A percentile compares a stretch with the other conserved stretches of the same genome.
These are phyloP conservation scores for Drosophila pegasa DNA, from an alignment of 2,888 invertebrate genomes.

Conservation along the genomic window DNA sequence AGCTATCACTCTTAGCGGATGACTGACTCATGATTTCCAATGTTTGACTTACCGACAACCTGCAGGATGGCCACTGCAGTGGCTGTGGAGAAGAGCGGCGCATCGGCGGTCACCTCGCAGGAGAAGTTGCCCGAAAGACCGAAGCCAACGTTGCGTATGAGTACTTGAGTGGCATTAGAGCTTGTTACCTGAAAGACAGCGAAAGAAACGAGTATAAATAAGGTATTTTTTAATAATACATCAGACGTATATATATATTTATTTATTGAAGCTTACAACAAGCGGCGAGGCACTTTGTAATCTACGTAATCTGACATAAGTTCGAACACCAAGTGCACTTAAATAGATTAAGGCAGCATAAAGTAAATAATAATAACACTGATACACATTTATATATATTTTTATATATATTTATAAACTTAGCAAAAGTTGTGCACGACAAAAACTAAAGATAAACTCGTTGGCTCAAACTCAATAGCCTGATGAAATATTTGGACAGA, in stretches of 20 bases:
- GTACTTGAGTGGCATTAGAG: slow-evolving; percentile 91
- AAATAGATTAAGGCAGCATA: slow-evolving; percentile 68
- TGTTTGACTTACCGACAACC: slow-evolving; percentile 89
- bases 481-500: slow-evolving; percentile 72
- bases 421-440: slow-evolving; percentile 59
- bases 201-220: slow-evolving; percentile 8
- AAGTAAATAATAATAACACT: slow-evolving; percentile 26
- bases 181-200: slow-evolving; percentile 86
- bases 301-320: slow-evolving; percentile 42
- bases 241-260: not conserved
- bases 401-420: slow-evolving; percentile 7
- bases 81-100: slow-evolving; percentile 89
- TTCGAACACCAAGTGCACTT: slow-evolving; percentile 63
- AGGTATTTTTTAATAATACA: not conserved
- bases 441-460: slow-evolving; percentile 67
- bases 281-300: not conserved
- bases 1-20: slow-evolving; percentile 27
- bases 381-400: slow-evolving; percentile 5
- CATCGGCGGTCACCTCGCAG: slow-evolving; percentile 92
- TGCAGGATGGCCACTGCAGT: slow-evolving; percentile 88
- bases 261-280: slow-evolving; percentile 1
- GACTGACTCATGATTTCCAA: slow-evolving; percentile 17
- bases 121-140: slow-evolving; percentile 91
- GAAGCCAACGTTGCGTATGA: slow-evolving; percentile 89
- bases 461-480: slow-evolving; percentile 68